Conservation (phyloP, 1,140 invertebrate species). For the Drosophila ambigua region DNA sequence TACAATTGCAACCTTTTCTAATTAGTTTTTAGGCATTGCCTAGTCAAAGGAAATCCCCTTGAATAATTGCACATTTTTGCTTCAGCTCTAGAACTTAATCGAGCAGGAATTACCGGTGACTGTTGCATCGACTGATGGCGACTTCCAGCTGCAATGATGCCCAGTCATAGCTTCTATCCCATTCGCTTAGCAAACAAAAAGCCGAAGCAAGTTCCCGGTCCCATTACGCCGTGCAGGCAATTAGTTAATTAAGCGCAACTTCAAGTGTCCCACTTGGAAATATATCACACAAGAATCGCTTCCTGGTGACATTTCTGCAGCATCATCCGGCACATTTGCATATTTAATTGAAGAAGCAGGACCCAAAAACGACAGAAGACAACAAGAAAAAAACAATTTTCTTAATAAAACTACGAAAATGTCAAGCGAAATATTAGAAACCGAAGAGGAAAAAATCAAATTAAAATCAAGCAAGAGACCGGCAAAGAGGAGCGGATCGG, state of each 20-base stretch:
- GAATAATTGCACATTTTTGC: too few species aligned
- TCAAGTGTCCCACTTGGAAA: constrained; percentile 59
- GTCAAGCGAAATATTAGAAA: constrained; percentile 16
- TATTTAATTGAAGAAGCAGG: constrained; percentile 68
- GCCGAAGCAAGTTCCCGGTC: background rate
- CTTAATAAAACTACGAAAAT: constrained; percentile 55
- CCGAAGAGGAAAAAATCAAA: background rate
- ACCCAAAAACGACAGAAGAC: too few species aligned
- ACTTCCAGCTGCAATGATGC: too few species aligned
- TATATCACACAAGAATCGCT: constrained; percentile 48
- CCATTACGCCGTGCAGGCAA: constrained; percentile 36
- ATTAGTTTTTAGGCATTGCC: too few species aligned
- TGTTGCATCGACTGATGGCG: background rate
- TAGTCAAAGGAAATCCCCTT: too few species aligned
- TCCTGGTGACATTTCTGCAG: constrained; percentile 68
- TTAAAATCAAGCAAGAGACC: constrained; percentile 6
- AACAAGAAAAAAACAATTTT: constrained; percentile 20
- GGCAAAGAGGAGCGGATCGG: constrained; percentile 3
- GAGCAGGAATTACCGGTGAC: background rate
- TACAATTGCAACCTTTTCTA: too few species aligned
- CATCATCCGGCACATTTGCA: constrained; percentile 71
- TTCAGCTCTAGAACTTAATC: background rate
- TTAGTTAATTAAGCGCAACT: constrained; percentile 75
- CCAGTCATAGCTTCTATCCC: background rate
- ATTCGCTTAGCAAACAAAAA: background rate